A percentile compares a stretch with the other conserved stretches of the same genome.
Conservation (phyloP, 2,888 invertebrate genomes). For the Limnephilus rhombicus region DNA sequence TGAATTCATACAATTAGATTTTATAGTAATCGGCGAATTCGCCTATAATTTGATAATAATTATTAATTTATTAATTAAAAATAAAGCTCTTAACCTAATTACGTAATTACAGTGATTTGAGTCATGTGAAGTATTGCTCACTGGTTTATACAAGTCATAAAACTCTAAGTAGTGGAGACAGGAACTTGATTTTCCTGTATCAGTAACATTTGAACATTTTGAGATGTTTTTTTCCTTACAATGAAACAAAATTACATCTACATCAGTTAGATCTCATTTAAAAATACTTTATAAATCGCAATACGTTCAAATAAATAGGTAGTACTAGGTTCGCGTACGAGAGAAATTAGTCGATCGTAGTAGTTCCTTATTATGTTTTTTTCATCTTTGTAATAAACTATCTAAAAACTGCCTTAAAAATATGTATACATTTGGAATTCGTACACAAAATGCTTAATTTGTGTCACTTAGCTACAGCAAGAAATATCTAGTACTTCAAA, state of each 20-base stretch:
- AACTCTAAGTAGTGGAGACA: background rate
- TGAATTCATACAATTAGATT: background rate
- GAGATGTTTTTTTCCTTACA: background rate
- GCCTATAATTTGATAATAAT: background rate
- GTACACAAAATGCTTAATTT: background rate
- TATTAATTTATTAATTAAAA: background rate
- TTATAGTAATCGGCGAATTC: background rate
- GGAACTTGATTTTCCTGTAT: background rate
- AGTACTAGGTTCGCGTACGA: background rate
- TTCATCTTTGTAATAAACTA: background rate
- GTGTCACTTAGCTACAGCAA: background rate
- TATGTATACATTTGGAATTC: background rate
- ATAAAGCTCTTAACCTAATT: background rate
- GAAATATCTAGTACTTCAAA: background rate
- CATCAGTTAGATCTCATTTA: background rate
- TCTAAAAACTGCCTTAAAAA: background rate
- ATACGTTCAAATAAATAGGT: background rate
- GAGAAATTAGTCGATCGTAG: background rate
- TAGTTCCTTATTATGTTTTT: background rate
- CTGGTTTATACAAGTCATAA: background rate
- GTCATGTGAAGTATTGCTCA: background rate
- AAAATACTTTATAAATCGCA: background rate
- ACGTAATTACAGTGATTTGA: background rate
- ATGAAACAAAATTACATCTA: background rate
- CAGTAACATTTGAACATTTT: background rate